A percentile compares a stretch with the other conserved stretches of the same genome.
These are phyloP conservation scores for Bergia sp. DNA, from an alignment of 92 coral and sea anemone species.

Conservation along the genomic window DNA sequence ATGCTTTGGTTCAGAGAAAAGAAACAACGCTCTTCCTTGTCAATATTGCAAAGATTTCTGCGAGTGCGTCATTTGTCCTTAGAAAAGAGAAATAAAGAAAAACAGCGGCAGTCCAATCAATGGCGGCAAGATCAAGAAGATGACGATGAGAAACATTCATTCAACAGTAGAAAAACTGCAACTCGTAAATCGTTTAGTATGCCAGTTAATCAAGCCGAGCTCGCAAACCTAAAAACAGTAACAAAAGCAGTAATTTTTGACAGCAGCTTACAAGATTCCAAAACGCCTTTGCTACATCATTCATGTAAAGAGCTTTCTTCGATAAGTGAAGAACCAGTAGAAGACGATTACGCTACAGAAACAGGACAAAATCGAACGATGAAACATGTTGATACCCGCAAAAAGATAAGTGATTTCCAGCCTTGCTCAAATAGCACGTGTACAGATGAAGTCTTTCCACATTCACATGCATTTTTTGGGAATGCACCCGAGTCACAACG, in stretches of 20 bases:
- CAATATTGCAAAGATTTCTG: constrained; percentile 7
- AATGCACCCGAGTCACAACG: not conserved
- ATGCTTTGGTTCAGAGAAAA: not conserved
- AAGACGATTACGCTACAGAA: not conserved
- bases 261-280: not conserved
- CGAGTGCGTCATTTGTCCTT: constrained; percentile 22
- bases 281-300: not conserved
- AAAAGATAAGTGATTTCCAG: too few relatives aligned
- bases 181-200: constrained; percentile 33
- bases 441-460: not conserved
- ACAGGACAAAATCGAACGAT: not conserved
- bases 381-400: not conserved
- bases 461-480: not conserved
- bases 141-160: not conserved
- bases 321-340: constrained; percentile 1
- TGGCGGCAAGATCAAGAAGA: not conserved
- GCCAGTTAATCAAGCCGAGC: not conserved
- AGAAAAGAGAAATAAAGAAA: not conserved
- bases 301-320: not conserved
- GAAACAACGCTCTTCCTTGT: constrained; percentile 10
- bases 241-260: constrained; percentile 21
- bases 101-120: not conserved
- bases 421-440: not conserved
- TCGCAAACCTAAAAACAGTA: not conserved
- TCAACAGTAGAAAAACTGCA: not conserved